Conservation (phyloP, 2,888 invertebrate genomes). For the Aquatica leii region DNA sequence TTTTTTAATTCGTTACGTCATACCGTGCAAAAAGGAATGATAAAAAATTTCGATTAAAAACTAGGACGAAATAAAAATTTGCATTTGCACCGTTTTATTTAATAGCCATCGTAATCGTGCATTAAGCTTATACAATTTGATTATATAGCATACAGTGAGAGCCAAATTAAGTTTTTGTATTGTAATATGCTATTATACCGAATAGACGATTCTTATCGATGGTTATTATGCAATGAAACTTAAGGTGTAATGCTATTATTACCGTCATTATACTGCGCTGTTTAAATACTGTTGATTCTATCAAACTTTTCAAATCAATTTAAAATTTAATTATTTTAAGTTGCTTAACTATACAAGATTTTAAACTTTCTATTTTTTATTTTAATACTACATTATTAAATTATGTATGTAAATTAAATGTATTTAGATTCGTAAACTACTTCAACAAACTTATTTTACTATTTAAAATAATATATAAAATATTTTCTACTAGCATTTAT, state of each 20-base stretch:
- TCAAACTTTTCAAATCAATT: too few species aligned
- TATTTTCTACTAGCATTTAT: too few species aligned
- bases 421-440: too few species aligned
- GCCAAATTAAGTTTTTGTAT: conserved; percentile 43
- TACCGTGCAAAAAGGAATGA: background rate
- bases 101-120: conserved; percentile 36
- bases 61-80: conserved; percentile 7
- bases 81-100: conserved; percentile 23
- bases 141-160: conserved; percentile 41
- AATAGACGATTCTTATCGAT: conserved; percentile 31
- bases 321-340: too few species aligned
- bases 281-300: too few species aligned
- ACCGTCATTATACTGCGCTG: background rate
- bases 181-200: conserved; percentile 21
- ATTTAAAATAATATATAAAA: too few species aligned
- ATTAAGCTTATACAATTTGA: conserved; percentile 39
- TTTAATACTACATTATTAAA: too few species aligned
- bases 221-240: conserved; percentile 27
- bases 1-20: background rate
- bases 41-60: background rate
- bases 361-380: too few species aligned
- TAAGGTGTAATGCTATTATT: conserved; percentile 13
- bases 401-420: too few species aligned
- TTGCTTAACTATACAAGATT: too few species aligned
- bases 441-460: too few species aligned